Base-by-base conservation (phyloP, 2,888 invertebrate genomes). In the Poecilus cupreus region DNA sequence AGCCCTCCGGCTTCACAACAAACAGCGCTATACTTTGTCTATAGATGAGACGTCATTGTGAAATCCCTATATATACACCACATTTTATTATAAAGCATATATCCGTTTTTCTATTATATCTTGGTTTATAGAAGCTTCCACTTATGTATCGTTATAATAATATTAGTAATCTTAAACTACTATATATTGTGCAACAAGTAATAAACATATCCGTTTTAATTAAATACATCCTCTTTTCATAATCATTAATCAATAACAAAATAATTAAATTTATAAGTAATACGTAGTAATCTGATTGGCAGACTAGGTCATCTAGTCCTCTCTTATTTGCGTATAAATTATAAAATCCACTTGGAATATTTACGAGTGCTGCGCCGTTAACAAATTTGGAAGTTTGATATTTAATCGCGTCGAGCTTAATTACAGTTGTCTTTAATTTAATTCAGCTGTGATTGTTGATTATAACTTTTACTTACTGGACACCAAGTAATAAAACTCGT, bases 311-410 rank as follows among this genome's bases (percentile, higher is more conserved):
- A 60, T 60, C 4, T 43, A 24, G 60, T 60, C 60, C 20, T 60
- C 4, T 43, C 1, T 43, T 43, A 43, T 43, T 43, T 43, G 43
- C 24, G 8, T 5, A 18, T 10, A 3, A 60, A 6, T n/a, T n/a
- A 8, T 24, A 18, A 60, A 60, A 60, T 18, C 18, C n/a, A 24
- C 60, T 24, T 26, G 60, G n/a, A 60, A 60, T 60, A 43, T 43
- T 32, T 32, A 32, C 32, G 4, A 32, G 32, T 32, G 8, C n/a
- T n/a, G n/a, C n/a, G n/a, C n/a, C 43, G 43, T 20, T 18, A 54
- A 54, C 54, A 54, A 60, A 60, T 60, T 24, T 60, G 60, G 60
- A 3, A 24, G 22, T 6, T 16, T 72, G 72, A 72, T 46, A 72
- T 72, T 72, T 72, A 46, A 18, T 72, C 43, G 20, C 10, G 54